Conservation (phyloP, 2,797 vertebrate genomes). For the Amniataba percoides region DNA sequence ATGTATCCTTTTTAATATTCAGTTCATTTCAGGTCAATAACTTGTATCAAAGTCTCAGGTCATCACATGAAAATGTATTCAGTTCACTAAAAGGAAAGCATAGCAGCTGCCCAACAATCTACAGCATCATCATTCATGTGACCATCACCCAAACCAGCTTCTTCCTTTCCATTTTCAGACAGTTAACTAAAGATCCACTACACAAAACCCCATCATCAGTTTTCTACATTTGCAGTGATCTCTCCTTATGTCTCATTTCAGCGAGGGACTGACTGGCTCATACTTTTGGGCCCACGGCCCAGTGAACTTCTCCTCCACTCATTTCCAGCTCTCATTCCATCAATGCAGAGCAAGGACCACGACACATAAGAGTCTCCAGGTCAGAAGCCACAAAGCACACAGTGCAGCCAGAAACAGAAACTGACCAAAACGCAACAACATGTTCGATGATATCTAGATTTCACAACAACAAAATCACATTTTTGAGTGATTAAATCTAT, state of each 20-base stretch:
- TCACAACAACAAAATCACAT: background rate
- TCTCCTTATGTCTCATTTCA: conserved; percentile 4
- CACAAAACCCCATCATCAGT: conserved; percentile 33
- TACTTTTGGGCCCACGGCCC: conserved; percentile 6
- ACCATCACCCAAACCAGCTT: conserved; percentile 59
- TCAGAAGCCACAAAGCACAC: conserved; percentile 28
- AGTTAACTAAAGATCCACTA: conserved; percentile 29
- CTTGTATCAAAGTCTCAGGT: background rate
- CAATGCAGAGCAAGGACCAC: conserved; percentile 20
- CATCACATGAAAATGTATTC: conserved; percentile 3
- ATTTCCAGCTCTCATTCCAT: background rate
- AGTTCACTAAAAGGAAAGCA: conserved; percentile 18
- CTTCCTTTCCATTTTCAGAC: background rate
- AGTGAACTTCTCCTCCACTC: conserved; percentile 31
- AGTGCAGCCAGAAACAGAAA: background rate
- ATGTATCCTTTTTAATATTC: background rate
- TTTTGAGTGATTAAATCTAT: background rate
- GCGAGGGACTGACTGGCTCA: background rate
- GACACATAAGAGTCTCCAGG: conserved; percentile 39
- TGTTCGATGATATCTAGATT: background rate
- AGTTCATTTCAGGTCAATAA: background rate
- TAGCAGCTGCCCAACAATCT: conserved; percentile 51
- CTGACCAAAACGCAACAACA: conserved; percentile 11
- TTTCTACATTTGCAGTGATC: conserved; percentile 19
- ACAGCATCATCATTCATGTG: conserved; percentile 7